These are phyloP conservation scores for Drosophila asahinai DNA, from an alignment of 1,140 invertebrate species.

Conservation along the genomic window DNA sequence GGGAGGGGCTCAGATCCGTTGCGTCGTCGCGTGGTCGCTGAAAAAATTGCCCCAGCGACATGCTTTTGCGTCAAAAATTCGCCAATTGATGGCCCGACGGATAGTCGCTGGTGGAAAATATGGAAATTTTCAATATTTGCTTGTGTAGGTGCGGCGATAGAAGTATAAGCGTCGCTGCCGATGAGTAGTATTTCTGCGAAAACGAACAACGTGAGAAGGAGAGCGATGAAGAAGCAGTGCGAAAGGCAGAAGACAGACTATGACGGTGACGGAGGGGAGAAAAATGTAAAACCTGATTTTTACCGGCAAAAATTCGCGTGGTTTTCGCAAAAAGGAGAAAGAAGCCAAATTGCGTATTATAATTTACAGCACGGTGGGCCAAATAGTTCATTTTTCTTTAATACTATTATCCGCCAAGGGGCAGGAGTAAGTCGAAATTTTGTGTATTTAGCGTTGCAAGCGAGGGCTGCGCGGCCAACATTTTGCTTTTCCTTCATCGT, in stretches of 20 bases:
- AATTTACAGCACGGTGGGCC: slow-evolving; percentile 47
- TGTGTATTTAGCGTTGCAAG: slow-evolving; percentile 73
- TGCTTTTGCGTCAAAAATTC: slow-evolving; percentile 23
- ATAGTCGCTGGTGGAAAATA: slow-evolving; percentile 27
- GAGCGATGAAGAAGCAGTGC: slow-evolving; percentile 65
- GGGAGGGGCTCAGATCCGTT: slow-evolving; percentile 63
- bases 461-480: slow-evolving; percentile 64
- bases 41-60: slow-evolving; percentile 44
- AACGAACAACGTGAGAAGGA: slow-evolving; percentile 45
- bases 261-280: slow-evolving; percentile 49
- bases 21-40: slow-evolving; percentile 69
- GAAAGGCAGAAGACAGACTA: slow-evolving; percentile 34
- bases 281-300: slow-evolving; percentile 82
- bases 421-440: slow-evolving; percentile 65
- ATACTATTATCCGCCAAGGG: slow-evolving; percentile 10
- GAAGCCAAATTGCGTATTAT: slow-evolving; percentile 68
- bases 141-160: slow-evolving; percentile 61
- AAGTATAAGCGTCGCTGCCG: slow-evolving; percentile 51
- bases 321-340: slow-evolving; percentile 67
- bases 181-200: slow-evolving; percentile 81
- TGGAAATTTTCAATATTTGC: slow-evolving; percentile 62
- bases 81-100: slow-evolving; percentile 15
- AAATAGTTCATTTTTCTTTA: slow-evolving; percentile 31
- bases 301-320: slow-evolving; percentile 83
- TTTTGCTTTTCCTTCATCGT: slow-evolving; percentile 44